phyloP scores from a whole-genome alignment of 2,888 invertebrate species.

The Machimus rusticus region DNA sequence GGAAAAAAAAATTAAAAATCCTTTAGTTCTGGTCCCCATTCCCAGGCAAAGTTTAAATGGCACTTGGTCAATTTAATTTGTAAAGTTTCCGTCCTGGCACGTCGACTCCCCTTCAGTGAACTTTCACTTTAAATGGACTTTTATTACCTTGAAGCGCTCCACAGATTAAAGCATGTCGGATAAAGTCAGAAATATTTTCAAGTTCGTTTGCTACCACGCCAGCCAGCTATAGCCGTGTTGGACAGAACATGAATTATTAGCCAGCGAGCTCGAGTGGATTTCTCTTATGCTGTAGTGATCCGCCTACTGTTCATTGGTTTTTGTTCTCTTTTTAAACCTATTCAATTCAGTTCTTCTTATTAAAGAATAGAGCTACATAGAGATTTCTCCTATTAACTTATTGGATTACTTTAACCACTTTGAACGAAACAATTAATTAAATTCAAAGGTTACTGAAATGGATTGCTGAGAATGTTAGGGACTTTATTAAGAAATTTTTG shows the following conservation, averaged over 20 bases:
- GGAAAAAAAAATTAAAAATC: not conserved
- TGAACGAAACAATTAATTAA: too few species aligned
- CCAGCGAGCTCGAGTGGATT: not conserved
- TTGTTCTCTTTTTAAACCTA: not conserved
- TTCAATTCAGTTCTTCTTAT: too few species aligned
- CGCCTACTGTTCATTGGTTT: not conserved
- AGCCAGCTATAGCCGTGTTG: not conserved
- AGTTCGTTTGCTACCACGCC: not conserved
- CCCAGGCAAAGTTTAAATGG: slow-evolving; percentile 47
- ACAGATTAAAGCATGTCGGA: not conserved
- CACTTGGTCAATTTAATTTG: slow-evolving; percentile 43
- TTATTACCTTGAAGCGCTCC: slow-evolving; percentile 22
- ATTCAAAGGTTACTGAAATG: too few species aligned
- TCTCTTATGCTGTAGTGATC: not conserved
- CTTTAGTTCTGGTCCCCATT: not conserved
- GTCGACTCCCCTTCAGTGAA: not conserved
- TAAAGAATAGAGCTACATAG: too few species aligned
- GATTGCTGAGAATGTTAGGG: too few species aligned
- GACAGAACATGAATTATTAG: not conserved
- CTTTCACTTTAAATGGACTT: slow-evolving; percentile 39
- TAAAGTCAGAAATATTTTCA: not conserved
- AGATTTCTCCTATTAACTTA: too few species aligned
- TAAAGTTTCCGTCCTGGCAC: slow-evolving; percentile 22
- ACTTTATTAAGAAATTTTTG: too few species aligned
- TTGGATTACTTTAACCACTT: too few species aligned